These are phyloP conservation scores for Proteles cristata DNA, from an alignment of 2,113 vertebrate genomes.

Conservation along the genomic window DNA sequence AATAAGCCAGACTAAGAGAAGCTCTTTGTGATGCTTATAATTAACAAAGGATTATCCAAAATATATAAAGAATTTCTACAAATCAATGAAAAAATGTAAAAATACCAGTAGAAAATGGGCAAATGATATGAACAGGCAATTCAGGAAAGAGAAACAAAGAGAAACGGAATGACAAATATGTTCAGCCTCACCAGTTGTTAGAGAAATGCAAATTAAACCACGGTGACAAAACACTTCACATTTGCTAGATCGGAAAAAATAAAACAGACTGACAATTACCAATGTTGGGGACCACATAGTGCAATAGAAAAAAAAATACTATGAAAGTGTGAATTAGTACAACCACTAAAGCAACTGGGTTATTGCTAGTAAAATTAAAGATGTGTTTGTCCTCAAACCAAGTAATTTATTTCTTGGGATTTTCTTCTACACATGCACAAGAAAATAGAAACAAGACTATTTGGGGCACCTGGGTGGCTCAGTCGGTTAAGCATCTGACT, in stretches of 20 bases:
- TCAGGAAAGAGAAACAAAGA: neutral
- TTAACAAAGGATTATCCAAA: neutral
- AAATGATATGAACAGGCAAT: neutral
- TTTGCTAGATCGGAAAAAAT: neutral
- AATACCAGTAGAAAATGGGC: neutral
- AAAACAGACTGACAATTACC: neutral
- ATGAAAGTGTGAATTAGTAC: neutral
- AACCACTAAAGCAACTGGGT: neutral
- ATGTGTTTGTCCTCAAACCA: neutral
- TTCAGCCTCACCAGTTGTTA: neutral
- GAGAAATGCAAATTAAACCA: neutral
- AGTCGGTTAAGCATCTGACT: no score
- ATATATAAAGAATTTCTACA: neutral
- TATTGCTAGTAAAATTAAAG: neutral
- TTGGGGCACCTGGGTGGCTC: no score
- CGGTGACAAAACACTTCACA: neutral
- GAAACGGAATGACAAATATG: neutral
- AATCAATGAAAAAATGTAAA: neutral
- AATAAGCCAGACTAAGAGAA: neutral
- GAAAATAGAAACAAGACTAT: neutral
- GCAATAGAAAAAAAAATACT: neutral
- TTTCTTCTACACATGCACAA: neutral
- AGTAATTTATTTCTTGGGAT: neutral
- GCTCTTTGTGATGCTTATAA: neutral
- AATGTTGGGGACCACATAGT: neutral